A percentile compares a stretch with the other conserved stretches of the same genome.
Conservation (phyloP, 1,140 invertebrate genomes). For the Oncopodura yosiiana region DNA sequence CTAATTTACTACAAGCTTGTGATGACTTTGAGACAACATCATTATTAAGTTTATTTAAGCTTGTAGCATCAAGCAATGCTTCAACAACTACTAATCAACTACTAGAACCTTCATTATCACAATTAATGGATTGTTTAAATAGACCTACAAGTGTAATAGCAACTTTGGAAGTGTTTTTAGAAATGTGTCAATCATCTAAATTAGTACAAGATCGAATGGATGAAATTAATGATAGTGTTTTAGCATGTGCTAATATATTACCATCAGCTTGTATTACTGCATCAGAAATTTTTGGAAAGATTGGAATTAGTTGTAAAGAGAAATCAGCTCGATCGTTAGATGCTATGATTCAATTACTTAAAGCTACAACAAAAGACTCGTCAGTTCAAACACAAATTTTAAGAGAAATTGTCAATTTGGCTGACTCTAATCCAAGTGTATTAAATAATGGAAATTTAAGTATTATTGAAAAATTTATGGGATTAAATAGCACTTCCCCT, state of each 20-base stretch:
- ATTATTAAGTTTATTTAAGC: constrained; percentile 64
- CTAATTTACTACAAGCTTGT: constrained; percentile 66
- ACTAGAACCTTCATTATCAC: constrained; percentile 62
- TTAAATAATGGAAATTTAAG: constrained; percentile 19
- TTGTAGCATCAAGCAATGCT: constrained; percentile 69
- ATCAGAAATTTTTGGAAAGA: constrained; percentile 4
- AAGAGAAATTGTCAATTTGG: constrained; percentile 19
- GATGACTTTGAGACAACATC: constrained; percentile 73
- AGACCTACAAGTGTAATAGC: constrained; percentile 47
- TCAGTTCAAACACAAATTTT: constrained; percentile 25
- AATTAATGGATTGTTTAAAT: constrained; percentile 61
- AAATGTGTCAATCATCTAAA: constrained; percentile 57
- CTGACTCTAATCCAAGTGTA: constrained; percentile 14
- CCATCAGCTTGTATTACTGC: constrained; percentile 7
- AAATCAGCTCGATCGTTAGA: constrained; percentile 10
- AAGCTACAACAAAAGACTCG: constrained; percentile 12
- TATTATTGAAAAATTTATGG: neutral
- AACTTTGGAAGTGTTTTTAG: constrained; percentile 65
- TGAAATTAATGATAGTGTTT: constrained; percentile 42
- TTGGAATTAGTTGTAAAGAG: constrained; percentile 2
- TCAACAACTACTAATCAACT: constrained; percentile 43
- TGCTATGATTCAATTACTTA: constrained; percentile 20
- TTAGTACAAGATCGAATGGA: constrained; percentile 57
- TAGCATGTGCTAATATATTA: neutral
- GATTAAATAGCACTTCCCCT: neutral